phyloP scores from a whole-genome alignment of 2,888 invertebrate species.

The Drosophila eohydei region DNA sequence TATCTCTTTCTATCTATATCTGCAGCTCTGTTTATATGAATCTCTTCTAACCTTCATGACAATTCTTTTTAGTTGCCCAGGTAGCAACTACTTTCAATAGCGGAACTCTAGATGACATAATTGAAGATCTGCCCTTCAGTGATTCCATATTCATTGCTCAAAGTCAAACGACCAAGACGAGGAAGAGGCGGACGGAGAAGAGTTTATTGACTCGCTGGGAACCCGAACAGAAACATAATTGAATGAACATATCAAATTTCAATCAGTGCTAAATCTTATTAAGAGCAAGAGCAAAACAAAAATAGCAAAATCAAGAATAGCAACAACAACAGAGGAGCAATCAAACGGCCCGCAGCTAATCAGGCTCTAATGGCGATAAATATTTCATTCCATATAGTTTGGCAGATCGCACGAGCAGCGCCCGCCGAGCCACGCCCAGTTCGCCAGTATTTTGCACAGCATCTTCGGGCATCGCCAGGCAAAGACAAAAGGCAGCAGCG shows the following conservation, averaged over 20 bases:
- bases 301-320: constrained; percentile 10
- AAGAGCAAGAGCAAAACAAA: constrained; percentile 43
- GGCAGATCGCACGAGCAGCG: constrained; percentile 43
- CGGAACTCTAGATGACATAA: constrained; percentile 3
- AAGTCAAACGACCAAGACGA: constrained; percentile 9
- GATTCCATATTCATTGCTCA: background rate
- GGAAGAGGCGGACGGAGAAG: background rate
- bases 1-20: background rate
- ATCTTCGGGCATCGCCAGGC: constrained; percentile 2
- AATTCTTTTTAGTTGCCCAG: background rate
- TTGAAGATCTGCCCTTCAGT: constrained; percentile 21
- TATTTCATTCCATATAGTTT: constrained; percentile 77
- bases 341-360: constrained; percentile 78
- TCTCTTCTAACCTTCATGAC: background rate
- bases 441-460: background rate
- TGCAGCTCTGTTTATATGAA: background rate
- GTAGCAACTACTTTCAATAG: constrained; percentile 7
- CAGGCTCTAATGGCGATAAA: constrained; percentile 80
- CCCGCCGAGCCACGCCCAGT: constrained; percentile 50
- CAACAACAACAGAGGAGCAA: constrained; percentile 18
- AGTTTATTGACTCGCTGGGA: constrained; percentile 70
- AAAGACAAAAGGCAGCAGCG: constrained; percentile 12
- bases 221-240: constrained; percentile 52
- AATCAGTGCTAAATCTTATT: constrained; percentile 73
- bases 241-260: constrained; percentile 79